Base-by-base conservation (phyloP, 2,888 invertebrate genomes). In the Polyploca ridens region DNA sequence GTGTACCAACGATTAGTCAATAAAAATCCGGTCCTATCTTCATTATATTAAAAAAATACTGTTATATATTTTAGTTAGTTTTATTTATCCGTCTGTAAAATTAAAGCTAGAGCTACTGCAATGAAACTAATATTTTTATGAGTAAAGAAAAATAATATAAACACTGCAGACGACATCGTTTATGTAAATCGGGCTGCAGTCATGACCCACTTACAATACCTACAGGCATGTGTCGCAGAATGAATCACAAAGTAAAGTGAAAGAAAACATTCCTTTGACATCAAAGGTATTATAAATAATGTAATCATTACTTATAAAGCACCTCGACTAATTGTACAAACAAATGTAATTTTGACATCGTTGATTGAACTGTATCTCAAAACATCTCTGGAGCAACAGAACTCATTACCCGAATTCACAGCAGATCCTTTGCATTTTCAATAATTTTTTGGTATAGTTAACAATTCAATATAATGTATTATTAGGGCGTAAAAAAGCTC, bases 161-260 rank as follows among this genome's bases (percentile, higher is more conserved):
- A 79, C 81, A 81, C 75, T 78, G 80, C 84, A 86, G 80, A 82
- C 83, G 84, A 87, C 85, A 85, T 83, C 75, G 78, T 75, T 86
- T 86, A 91, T 88, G 88, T 80, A 84, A 92, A 91, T 88, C 67
- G 73, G 73, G 80, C 85, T 88, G 87, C 89, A 90, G 87, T 87
- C 85, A 72, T 88, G 89, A 87, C 89, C 89, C 71, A 88, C 82
- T 87, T 86, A 72, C 71, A 70, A 65, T 71, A 88, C 82, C 87
- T 86, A 72, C 71, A 71, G 65, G 70, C 69, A 77, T 77, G 69
- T 82, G 83, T 82, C 84, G 85, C 83, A 83, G 78, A 77, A 78
- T 85, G 83, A 85, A 80, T 83, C 84, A 81, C 77, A 64, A 65
- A 68, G 70, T 73, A 68, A 76, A 74, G 62, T 69, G 70, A 75